A percentile compares a stretch with the other conserved stretches of the same genome.
These are phyloP conservation scores for Eristalinus aeneus DNA, from an alignment of 2,888 invertebrate species.

Conservation along the genomic window DNA sequence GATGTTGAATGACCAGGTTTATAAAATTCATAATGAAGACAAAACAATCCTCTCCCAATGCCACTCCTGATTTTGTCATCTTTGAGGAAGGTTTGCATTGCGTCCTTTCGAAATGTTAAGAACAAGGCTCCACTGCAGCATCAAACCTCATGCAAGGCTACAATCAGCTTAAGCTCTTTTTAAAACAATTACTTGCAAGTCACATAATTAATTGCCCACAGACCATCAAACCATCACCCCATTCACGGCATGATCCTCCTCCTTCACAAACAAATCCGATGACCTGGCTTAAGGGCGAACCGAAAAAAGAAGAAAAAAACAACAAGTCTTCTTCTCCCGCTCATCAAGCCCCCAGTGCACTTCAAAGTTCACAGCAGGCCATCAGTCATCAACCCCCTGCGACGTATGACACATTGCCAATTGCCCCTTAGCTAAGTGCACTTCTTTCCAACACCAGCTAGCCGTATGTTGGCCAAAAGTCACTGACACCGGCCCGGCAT, in stretches of 20 bases:
- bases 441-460: slow-evolving; percentile 4
- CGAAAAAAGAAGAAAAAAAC: no score
- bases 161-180: no score
- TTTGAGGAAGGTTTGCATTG: no score
- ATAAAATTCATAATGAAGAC: no score
- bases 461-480: slow-evolving; percentile 7
- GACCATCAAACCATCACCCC: background rate
- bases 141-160: no score
- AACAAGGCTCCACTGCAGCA: no score
- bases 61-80: no score
- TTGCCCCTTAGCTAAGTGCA: background rate
- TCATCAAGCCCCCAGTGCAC: background rate
- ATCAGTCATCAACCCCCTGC: background rate
- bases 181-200: background rate
- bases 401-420: background rate
- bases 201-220: background rate
- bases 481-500: background rate
- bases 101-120: no score
- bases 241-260: no score
- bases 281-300: background rate
- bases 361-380: background rate
- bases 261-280: background rate
- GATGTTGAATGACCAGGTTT: no score
- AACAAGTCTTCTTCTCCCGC: background rate
- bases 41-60: no score